Conservation (phyloP, 2,888 invertebrate genomes). For the Andrena fulva region DNA sequence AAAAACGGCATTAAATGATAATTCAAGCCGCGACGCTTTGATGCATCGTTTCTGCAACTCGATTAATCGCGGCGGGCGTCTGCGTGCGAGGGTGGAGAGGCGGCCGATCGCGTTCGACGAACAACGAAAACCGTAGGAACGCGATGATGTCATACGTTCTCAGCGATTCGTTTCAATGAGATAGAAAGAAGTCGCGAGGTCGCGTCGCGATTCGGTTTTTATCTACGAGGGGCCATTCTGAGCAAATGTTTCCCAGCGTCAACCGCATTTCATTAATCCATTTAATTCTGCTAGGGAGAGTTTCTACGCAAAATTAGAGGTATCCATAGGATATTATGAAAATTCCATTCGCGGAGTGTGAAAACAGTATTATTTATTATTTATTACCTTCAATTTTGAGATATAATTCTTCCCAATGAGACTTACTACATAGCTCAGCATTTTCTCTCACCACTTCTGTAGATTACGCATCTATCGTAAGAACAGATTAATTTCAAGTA, state of each 20-base stretch:
- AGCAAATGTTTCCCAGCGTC: not conserved
- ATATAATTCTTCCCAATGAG: too few species aligned
- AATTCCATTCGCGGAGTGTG: too few species aligned
- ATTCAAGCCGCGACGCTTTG: not conserved
- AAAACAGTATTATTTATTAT: too few species aligned
- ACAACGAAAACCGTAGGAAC: slow-evolving; percentile 25
- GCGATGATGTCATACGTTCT: slow-evolving; percentile 15
- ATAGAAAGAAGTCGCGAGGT: slow-evolving; percentile 28
- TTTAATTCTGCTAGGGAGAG: too few species aligned
- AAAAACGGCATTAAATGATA: slow-evolving; percentile 27
- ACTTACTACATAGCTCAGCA: too few species aligned
- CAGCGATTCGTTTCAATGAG: not conserved
- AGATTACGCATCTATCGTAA: too few species aligned
- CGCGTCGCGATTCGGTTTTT: slow-evolving; percentile 6
- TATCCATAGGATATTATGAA: too few species aligned
- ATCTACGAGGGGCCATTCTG: not conserved
- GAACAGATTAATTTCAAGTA: too few species aligned
- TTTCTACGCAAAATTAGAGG: too few species aligned
- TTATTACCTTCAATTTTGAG: too few species aligned
- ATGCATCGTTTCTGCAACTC: slow-evolving; percentile 14
- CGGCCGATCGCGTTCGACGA: slow-evolving; percentile 9
- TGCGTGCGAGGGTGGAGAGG: not conserved
- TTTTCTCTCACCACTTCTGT: too few species aligned
- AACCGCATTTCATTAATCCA: too few species aligned
- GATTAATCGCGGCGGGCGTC: slow-evolving; percentile 24